Conservation (phyloP, 2,888 invertebrate genomes). For the Oasisia sp. region DNA sequence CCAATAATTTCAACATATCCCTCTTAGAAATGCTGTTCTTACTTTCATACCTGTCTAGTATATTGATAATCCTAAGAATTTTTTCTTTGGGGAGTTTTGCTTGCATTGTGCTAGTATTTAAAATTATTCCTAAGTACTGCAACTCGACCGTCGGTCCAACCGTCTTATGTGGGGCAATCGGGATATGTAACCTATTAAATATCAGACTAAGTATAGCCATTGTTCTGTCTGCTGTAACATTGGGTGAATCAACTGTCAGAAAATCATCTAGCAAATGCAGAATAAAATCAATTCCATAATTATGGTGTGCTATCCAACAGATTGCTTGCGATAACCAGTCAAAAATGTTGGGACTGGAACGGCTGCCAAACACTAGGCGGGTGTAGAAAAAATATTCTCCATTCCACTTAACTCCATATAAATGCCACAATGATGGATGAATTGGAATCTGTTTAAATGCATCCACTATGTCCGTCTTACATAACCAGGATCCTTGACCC, state of each 20-base stretch:
- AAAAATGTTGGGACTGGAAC: background rate
- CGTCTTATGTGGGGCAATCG: background rate
- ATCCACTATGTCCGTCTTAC: background rate
- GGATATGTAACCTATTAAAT: background rate
- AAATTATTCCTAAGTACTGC: slow-evolving; percentile 1
- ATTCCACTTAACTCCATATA: background rate
- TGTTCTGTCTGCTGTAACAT: background rate
- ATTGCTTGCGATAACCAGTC: background rate
- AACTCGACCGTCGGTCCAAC: background rate
- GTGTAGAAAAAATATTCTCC: background rate
- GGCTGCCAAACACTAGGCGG: background rate
- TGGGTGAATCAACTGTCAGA: background rate
- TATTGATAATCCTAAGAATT: background rate
- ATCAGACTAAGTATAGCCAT: background rate
- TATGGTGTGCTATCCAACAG: no score
- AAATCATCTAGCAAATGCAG: no score
- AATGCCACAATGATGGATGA: background rate
- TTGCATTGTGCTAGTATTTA: background rate
- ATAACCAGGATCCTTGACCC: background rate
- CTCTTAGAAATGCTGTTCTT: background rate
- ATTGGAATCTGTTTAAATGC: background rate
- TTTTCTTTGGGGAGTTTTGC: background rate
- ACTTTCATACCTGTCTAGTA: background rate
- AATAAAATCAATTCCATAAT: no score
- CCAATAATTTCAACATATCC: background rate